These are phyloP conservation scores for Camponotus floridanus DNA, from an alignment of 1,140 invertebrate species.

Conservation along the genomic window DNA sequence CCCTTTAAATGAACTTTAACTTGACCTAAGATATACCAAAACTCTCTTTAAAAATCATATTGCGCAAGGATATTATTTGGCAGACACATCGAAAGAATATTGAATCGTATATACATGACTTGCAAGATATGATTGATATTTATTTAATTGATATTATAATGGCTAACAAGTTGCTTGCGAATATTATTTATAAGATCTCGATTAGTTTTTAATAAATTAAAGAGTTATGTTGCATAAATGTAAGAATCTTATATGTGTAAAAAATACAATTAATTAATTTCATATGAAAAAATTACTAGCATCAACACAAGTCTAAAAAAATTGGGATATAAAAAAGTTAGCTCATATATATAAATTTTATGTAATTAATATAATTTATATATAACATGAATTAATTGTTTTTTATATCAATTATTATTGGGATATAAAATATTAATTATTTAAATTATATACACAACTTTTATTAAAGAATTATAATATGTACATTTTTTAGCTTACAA, in stretches of 20 bases:
- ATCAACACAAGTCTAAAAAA: neutral
- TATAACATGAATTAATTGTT: no score
- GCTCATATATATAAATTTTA: no score
- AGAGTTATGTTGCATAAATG: neutral
- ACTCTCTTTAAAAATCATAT: neutral
- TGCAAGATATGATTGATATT: neutral
- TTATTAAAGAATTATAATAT: neutral
- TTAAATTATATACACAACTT: neutral
- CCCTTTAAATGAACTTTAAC: slow-evolving; percentile 70
- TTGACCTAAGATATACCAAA: neutral
- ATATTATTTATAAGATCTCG: neutral
- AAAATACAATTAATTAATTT: neutral
- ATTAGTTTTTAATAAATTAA: neutral
- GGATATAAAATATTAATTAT: no score
- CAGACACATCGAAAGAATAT: neutral
- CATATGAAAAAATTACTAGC: no score
- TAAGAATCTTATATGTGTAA: neutral
- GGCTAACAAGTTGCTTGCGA: neutral
- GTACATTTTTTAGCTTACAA: neutral
- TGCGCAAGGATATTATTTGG: neutral
- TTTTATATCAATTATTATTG: no score
- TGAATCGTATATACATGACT: neutral
- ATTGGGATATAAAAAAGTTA: neutral
- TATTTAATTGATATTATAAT: neutral
- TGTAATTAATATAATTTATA: no score